A percentile compares a stretch with the other conserved stretches of the same genome.
Evolutionary conservation across 1,140 invertebrate genomes (phyloP).

Genomic region (Meteorus sp.): DNA sequence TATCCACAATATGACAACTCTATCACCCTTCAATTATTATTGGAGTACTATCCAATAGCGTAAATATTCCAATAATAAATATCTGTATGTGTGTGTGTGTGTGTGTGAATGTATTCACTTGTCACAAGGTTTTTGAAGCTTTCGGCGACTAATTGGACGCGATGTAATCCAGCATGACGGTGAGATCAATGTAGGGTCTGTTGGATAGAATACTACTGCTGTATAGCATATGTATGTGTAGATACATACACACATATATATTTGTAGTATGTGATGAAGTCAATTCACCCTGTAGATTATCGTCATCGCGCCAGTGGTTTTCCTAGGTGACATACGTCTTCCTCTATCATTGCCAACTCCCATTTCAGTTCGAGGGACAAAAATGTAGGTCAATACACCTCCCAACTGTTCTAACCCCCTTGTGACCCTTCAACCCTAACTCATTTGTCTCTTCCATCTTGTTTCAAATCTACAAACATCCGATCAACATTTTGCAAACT

Average conservation of each 20-base stretch:
- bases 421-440: neutral
- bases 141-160: conserved; percentile 18
- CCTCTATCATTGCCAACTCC: neutral
- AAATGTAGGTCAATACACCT: conserved; percentile 20
- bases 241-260: too few relatives aligned
- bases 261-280: too few relatives aligned
- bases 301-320: conserved; percentile 23
- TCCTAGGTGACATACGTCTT: conserved; percentile 18
- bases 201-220: too few relatives aligned
- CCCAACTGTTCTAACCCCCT: neutral
- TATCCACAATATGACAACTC: too few relatives aligned
- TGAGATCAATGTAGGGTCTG: neutral
- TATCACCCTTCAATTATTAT: too few relatives aligned
- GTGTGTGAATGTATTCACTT: conserved; percentile 2
- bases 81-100: neutral
- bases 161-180: conserved; percentile 21
- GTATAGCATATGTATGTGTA: too few relatives aligned
- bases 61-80: too few relatives aligned
- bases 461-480: conserved; percentile 19
- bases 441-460: conserved; percentile 6
- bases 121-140: conserved; percentile 13
- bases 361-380: neutral
- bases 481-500: conserved; percentile 23
- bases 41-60: too few relatives aligned
- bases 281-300: conserved; percentile 25